These are phyloP conservation scores for Drosophila tani DNA, from an alignment of 1,140 invertebrate species.

Conservation along the genomic window DNA sequence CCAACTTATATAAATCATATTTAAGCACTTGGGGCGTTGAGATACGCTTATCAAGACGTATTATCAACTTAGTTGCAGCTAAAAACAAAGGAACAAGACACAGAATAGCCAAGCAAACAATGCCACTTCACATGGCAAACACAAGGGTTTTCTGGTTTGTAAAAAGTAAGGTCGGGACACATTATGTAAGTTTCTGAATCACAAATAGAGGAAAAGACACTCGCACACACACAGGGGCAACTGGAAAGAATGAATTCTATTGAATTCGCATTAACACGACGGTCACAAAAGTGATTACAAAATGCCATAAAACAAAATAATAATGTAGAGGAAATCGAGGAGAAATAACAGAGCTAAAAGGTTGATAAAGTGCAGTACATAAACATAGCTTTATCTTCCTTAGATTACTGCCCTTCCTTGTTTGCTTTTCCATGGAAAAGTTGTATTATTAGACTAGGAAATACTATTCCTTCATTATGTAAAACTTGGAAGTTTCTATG, in stretches of 20 bases:
- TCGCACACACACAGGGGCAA: neutral
- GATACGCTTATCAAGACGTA: slow-evolving; percentile 40
- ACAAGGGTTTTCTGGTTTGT: slow-evolving; percentile 10
- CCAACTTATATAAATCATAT: slow-evolving; percentile 40
- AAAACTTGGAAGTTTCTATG: neutral
- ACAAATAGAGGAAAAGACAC: slow-evolving; percentile 12
- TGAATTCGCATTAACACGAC: slow-evolving; percentile 34
- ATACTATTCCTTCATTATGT: neutral
- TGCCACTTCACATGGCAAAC: slow-evolving; percentile 31
- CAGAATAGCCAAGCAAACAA: slow-evolving; percentile 17
- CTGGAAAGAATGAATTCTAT: slow-evolving; percentile 52
- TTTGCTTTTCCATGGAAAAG: neutral
- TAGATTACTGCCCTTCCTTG: neutral
- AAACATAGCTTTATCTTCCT: slow-evolving; percentile 14
- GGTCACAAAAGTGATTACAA: slow-evolving; percentile 26
- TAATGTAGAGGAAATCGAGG: slow-evolving; percentile 1
- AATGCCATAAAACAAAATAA: slow-evolving; percentile 21
- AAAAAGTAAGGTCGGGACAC: slow-evolving; percentile 61
- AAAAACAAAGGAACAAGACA: slow-evolving; percentile 15
- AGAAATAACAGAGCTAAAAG: neutral
- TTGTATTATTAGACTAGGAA: slow-evolving; percentile 15
- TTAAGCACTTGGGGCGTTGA: slow-evolving; percentile 16
- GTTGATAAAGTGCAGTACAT: slow-evolving; percentile 18
- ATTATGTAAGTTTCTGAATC: slow-evolving; percentile 53
- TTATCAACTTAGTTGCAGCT: slow-evolving; percentile 43